Base-by-base conservation (phyloP, 2,797 vertebrate genomes). In the Coregonus ussuriensis region DNA sequence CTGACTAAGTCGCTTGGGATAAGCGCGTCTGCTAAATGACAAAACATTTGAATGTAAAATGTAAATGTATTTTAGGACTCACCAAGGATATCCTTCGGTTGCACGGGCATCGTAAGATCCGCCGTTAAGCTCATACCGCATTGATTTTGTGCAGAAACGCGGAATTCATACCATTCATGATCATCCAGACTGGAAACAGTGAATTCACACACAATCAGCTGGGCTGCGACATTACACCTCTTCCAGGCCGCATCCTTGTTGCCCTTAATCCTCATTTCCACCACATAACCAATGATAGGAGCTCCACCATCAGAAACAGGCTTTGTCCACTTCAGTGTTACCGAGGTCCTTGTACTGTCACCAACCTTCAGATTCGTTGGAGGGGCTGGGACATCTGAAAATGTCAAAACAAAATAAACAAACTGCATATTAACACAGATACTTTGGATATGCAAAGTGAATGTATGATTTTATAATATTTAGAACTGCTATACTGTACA, bases 101-200 rank as follows among this genome's bases (percentile, higher is more conserved):
- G 96, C 54, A 99, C 94, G 75, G 95, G 94, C 77, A 93, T 95
- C 79, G 96, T 97, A 77, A 99, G 89, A 89, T 98, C 93, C 72
- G 97, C 98, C 79, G 98, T 96, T 79, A 94, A 93, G 74, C 98
- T 97, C 89, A 99, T 94, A 83, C 98, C 98, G 90, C 99, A 96
- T 80, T 99, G 98, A 82, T 99, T 99, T 92, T 99, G 98, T 73
- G 98, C 97, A 63, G 97, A 98, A 79, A 99, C 98, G 81, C 98
- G 95, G 88, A 99, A 99, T 85, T 99, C 97, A 76, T 99, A 99
- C 71, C 94, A 88, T 16, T 97, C 92, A 1, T 96, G 95, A 82
- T 97, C 95, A 83, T 96, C 94, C 66, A 99, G 93, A 89, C 96
- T 96, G 74, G 95, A 94, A 72, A 96, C 96, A 1, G 96, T 98